These are phyloP conservation scores for Sebastes taczanowskii DNA, from an alignment of 2,797 vertebrate genomes.

Conservation along the genomic window DNA sequence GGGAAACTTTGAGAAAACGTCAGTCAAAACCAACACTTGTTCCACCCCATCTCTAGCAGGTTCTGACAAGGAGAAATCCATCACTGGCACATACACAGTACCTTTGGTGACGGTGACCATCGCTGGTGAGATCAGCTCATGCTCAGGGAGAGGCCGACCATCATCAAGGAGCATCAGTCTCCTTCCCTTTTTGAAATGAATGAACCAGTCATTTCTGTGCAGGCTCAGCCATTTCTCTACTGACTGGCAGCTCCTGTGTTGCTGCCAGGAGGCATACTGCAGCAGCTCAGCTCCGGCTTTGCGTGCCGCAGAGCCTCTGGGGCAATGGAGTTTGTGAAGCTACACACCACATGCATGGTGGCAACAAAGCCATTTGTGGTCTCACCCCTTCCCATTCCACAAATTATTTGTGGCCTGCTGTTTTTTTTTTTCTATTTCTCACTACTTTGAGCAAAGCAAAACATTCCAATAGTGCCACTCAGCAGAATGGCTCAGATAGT, in stretches of 20 bases:
- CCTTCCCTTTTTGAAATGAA: conserved; percentile 18
- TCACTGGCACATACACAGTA: background rate
- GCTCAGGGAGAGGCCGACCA: background rate
- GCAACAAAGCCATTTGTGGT: background rate
- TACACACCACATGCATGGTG: too few relatives aligned
- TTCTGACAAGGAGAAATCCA: background rate
- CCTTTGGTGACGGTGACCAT: background rate
- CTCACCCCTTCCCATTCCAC: conserved; percentile 21
- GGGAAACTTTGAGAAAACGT: background rate
- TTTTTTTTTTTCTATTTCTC: conserved; percentile 18
- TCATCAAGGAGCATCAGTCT: background rate
- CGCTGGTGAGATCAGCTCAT: background rate
- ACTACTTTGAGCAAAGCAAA: conserved; percentile 17
- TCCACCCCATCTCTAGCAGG: background rate
- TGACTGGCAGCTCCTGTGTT: conserved; percentile 49
- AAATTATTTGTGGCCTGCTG: conserved; percentile 18
- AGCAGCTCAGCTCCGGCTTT: conserved; percentile 41
- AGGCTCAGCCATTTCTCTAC: conserved; percentile 42
- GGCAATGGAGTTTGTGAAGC: conserved; percentile 14
- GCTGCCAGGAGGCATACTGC: conserved; percentile 49
- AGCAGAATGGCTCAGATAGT: conserved; percentile 19
- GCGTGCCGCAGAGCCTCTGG: conserved; percentile 31
- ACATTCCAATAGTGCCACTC: conserved; percentile 5
- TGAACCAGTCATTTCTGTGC: conserved; percentile 39
- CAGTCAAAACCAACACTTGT: background rate